These are phyloP conservation scores for Epicampocera succincta DNA, from an alignment of 2,888 invertebrate genomes.

Conservation along the genomic window DNA sequence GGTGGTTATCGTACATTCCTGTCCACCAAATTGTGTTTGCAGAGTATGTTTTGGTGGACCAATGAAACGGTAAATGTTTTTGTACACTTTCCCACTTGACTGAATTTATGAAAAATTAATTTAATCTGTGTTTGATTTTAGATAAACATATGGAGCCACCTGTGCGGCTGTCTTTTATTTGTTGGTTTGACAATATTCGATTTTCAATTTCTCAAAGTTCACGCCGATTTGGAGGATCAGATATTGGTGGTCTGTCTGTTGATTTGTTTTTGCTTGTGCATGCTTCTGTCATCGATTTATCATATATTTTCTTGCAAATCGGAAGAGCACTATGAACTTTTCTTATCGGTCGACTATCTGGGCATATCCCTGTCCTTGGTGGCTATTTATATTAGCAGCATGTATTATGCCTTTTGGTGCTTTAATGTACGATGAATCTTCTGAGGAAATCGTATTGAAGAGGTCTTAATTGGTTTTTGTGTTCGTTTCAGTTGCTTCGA, in stretches of 20 bases:
- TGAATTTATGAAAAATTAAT: neutral
- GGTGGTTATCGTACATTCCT: slow-evolving; percentile 92
- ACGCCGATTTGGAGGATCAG: slow-evolving; percentile 91
- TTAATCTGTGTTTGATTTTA: too few species aligned
- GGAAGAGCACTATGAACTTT: slow-evolving; percentile 91
- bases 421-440: slow-evolving; percentile 86
- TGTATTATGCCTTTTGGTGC: slow-evolving; percentile 98
- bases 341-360: slow-evolving; percentile 94
- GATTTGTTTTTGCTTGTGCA: slow-evolving; percentile 95
- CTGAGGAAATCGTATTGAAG: neutral
- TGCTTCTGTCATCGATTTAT: slow-evolving; percentile 94
- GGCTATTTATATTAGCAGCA: slow-evolving; percentile 96
- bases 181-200: slow-evolving; percentile 92
- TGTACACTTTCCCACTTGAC: neutral
- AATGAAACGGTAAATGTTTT: slow-evolving; percentile 88
- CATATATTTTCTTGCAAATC: slow-evolving; percentile 97
- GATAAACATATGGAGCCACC: slow-evolving; percentile 98
- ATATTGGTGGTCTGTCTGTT: slow-evolving; percentile 91
- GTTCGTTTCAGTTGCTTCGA: slow-evolving; percentile 86
- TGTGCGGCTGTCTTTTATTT: slow-evolving; percentile 93
- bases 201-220: slow-evolving; percentile 88
- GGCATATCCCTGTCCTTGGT: slow-evolving; percentile 96
- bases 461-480: slow-evolving; percentile 21
- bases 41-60: slow-evolving; percentile 97
- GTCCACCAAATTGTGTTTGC: slow-evolving; percentile 91